phyloP scores from a whole-genome alignment of 2,888 invertebrate species.

The Aporophyla lueneburgensis region DNA sequence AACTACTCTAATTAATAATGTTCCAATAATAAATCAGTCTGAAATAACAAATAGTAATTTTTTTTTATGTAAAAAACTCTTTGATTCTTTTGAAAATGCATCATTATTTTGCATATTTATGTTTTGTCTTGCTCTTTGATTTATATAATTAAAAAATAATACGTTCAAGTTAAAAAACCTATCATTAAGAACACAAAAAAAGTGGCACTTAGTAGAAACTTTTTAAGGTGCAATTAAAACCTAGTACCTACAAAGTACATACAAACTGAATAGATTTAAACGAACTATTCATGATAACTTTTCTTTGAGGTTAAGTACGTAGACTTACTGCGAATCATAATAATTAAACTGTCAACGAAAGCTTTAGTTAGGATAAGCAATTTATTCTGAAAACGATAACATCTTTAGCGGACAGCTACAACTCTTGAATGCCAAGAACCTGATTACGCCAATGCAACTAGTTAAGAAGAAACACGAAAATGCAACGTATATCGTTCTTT shows the following conservation, averaged over 20 bases:
- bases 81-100: too few relatives aligned
- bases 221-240: not conserved
- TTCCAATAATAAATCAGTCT: too few relatives aligned
- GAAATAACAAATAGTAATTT: too few relatives aligned
- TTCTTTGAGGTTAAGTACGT: not conserved
- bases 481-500: too few relatives aligned
- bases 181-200: not conserved
- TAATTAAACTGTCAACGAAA: conserved; percentile 12
- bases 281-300: not conserved
- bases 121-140: too few relatives aligned
- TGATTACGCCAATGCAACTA: not conserved
- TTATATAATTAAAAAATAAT: not conserved
- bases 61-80: too few relatives aligned
- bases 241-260: too few relatives aligned
- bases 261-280: not conserved
- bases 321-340: conserved; percentile 6
- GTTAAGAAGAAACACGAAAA: not conserved
- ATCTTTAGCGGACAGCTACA: not conserved
- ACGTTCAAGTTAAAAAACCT: not conserved
- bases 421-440: conserved; percentile 5
- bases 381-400: conserved; percentile 5
- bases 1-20: too few relatives aligned
- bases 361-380: not conserved
- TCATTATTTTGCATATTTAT: too few relatives aligned
- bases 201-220: not conserved